Conservation (phyloP, 2,797 vertebrate species). For the Hafferia zeledoni region DNA sequence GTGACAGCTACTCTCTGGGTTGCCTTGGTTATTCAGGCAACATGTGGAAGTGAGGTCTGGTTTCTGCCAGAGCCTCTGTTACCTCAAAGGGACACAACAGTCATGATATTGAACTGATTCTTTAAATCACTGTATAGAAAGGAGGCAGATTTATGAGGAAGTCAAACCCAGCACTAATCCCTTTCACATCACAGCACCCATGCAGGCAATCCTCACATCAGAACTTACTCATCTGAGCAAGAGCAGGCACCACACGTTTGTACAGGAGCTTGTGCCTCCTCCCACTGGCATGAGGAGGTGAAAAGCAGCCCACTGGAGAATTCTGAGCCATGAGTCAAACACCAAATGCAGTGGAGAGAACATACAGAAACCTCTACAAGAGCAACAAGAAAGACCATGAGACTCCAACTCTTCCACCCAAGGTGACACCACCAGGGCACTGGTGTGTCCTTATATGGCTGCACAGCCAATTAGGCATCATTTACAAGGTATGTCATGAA, state of each 20-base stretch:
- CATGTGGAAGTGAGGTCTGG: background rate
- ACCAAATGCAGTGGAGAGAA: background rate
- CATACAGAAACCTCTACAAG: background rate
- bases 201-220: background rate
- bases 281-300: background rate
- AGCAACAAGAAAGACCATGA: background rate
- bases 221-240: background rate
- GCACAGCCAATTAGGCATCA: background rate
- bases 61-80: background rate
- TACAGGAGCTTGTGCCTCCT: background rate
- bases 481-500: background rate
- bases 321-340: background rate
- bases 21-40: background rate
- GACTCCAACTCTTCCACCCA: background rate
- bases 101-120: background rate
- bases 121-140: background rate
- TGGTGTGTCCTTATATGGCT: background rate
- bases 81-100: background rate
- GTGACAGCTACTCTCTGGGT: background rate
- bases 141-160: background rate
- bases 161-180: background rate
- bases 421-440: background rate
- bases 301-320: background rate
- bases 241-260: accelerated
- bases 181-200: background rate